Evolutionary conservation across 1,140 invertebrate species (phyloP), one percentile per base, ranked within the genome.

Genomic region (Drosophila guanche): DNA sequence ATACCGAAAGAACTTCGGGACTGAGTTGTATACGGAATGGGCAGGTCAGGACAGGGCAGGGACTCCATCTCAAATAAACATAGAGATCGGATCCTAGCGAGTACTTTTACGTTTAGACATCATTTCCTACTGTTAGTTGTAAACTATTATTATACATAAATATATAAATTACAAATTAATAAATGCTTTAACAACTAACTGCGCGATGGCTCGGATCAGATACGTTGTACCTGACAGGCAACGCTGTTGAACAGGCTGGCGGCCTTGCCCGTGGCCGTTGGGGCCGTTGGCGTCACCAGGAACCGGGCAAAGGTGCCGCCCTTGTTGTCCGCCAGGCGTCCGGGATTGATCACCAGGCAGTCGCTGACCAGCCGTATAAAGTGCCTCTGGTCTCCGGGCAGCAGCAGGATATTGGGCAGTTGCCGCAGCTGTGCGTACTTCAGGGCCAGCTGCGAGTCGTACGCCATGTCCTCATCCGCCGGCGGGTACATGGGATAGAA

Each of bases 401-500:
- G 86, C 45, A 99, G 91, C 1, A 99, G 91, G 6, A 99, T 72
- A 89, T 98, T 96, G 1, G 97, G 97, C 48, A 94, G 94, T 50
- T 92, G 91, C 10, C 95, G 92, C 58, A 97, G 92, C 55, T 94
- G 93, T 8, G 94, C 94, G 89, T 95, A 93, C 68, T 94, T 93
- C 41, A 95, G 93, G 92, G 95, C 95, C 43, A 96, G 91, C 52
- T 93, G 92, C 12, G 94, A 93, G 91, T 98, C 97, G 33, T 71
- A 89, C 3, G 96, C 78, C 73, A 94, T 94, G 7, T 95, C 88
- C 48, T 94, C 94, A 65, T 94, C 92, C 23, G 92, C 90, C n/a
- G 95, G 93, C 58, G 96, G 96, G 91, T 95, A 95, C 8, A 97
- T 83, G 10, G 97, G 97, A 92, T 97, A 97, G 88, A 96, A 97